phyloP scores from a whole-genome alignment of 1,140 invertebrate species.

The Aradophagus sp. region DNA sequence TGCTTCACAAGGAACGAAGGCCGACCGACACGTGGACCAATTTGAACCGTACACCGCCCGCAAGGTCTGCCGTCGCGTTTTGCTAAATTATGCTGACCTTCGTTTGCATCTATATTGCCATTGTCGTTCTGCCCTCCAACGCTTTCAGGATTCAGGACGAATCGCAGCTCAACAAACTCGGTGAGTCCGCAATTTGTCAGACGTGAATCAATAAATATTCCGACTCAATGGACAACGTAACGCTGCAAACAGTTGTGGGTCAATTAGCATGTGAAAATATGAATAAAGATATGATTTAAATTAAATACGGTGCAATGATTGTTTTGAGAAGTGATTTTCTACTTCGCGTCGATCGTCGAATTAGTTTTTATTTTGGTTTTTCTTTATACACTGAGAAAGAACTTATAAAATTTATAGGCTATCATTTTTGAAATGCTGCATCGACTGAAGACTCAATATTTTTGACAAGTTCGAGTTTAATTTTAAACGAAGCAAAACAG shows the following conservation, averaged over 20 bases:
- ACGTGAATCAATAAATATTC: conserved; percentile 1
- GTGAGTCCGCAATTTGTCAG: conserved; percentile 61
- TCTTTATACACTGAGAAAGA: too few species aligned
- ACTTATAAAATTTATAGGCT: too few species aligned
- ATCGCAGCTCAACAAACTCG: conserved; percentile 64
- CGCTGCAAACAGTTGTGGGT: too few species aligned
- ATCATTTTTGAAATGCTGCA: too few species aligned
- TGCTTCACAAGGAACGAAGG: conserved; percentile 26
- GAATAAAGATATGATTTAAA: background rate
- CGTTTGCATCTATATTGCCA: conserved; percentile 49
- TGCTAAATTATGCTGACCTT: conserved; percentile 52
- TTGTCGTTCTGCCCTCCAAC: conserved; percentile 48
- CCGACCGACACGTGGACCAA: conserved; percentile 22
- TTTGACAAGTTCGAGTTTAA: too few species aligned
- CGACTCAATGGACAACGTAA: conserved; percentile 9
- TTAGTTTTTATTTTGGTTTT: too few species aligned
- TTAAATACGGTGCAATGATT: too few species aligned
- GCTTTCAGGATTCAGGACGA: conserved; percentile 54
- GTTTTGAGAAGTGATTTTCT: too few species aligned
- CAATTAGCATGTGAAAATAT: background rate
- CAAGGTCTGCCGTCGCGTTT: conserved; percentile 9
- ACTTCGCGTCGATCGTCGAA: too few species aligned
- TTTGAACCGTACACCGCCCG: conserved; percentile 11
- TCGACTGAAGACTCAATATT: too few species aligned
- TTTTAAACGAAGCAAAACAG: too few species aligned